phyloP scores from a whole-genome alignment of 2,797 vertebrate genomes.

The Lindbergichthys nudifrons region DNA sequence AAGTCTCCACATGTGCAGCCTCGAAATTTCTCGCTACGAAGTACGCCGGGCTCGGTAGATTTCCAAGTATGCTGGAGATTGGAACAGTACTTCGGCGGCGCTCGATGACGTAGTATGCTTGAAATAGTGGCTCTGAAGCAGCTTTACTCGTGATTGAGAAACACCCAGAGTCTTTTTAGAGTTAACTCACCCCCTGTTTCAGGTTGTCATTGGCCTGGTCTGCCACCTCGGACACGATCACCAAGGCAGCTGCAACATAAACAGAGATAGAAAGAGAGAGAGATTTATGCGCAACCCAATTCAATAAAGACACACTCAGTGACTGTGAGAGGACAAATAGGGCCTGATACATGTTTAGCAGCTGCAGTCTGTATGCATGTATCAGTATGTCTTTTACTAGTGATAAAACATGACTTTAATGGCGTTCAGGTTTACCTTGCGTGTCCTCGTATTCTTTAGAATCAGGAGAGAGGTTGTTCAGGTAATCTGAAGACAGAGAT shows the following conservation, averaged over 20 bases:
- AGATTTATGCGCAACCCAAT: conserved; percentile 38
- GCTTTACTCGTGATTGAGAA: too few species aligned
- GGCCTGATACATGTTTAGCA: conserved; percentile 31
- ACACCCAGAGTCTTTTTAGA: conserved; percentile 20
- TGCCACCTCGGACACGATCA: conserved; percentile 91
- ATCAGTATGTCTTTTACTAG: not conserved
- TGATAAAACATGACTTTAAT: conserved; percentile 3
- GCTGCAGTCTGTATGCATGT: conserved; percentile 31
- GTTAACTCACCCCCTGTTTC: conserved; percentile 92
- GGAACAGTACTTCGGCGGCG: too few species aligned
- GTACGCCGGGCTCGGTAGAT: too few species aligned
- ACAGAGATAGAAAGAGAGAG: conserved; percentile 41
- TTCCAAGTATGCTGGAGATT: too few species aligned
- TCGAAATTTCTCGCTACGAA: too few species aligned
- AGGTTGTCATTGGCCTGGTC: conserved; percentile 94
- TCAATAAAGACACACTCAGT: conserved; percentile 42
- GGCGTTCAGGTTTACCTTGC: conserved; percentile 87
- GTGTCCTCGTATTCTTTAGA: conserved; percentile 95
- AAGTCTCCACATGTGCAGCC: too few species aligned
- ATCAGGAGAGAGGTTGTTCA: conserved; percentile 97
- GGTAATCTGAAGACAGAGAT: conserved; percentile 88
- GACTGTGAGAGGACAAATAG: conserved; percentile 29
- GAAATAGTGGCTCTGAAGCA: too few species aligned
- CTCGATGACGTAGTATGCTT: too few species aligned
- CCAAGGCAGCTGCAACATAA: conserved; percentile 89